Conservation (phyloP, 2,888 invertebrate species). For the Frankliniella intonsa region DNA sequence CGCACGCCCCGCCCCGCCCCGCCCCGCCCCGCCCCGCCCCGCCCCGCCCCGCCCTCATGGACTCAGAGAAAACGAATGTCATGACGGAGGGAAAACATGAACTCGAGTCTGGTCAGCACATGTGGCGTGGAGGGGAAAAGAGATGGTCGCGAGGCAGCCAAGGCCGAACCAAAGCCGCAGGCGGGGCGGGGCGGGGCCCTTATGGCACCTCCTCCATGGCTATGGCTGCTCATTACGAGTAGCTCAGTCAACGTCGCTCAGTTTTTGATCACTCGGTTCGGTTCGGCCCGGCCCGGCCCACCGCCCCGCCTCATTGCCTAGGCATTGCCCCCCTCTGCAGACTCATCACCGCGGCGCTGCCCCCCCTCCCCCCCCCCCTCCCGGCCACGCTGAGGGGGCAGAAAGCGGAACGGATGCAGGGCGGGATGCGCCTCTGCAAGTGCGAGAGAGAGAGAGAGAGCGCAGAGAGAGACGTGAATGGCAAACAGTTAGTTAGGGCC, state of each 20-base stretch:
- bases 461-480: background rate
- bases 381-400: background rate
- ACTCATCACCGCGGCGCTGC: background rate
- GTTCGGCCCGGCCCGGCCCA: background rate
- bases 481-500: too few species aligned
- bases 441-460: background rate
- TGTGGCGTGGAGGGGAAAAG: too few species aligned
- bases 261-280: background rate
- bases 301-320: background rate
- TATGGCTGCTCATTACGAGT: background rate
- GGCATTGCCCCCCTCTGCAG: background rate
- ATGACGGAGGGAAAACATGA: too few species aligned
- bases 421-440: background rate
- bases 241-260: background rate
- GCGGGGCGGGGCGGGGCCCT: too few species aligned
- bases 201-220: too few species aligned
- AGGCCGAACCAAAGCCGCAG: too few species aligned
- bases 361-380: background rate
- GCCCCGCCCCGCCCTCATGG: background rate
- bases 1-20: background rate
- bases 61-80: background rate
- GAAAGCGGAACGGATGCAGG: conserved; percentile 25
- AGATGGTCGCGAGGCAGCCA: too few species aligned
- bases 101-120: too few species aligned
- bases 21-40: background rate